Evolutionary conservation across 2,113 vertebrate genomes (phyloP).

Genomic region (Rhadina sibilatrix): DNA sequence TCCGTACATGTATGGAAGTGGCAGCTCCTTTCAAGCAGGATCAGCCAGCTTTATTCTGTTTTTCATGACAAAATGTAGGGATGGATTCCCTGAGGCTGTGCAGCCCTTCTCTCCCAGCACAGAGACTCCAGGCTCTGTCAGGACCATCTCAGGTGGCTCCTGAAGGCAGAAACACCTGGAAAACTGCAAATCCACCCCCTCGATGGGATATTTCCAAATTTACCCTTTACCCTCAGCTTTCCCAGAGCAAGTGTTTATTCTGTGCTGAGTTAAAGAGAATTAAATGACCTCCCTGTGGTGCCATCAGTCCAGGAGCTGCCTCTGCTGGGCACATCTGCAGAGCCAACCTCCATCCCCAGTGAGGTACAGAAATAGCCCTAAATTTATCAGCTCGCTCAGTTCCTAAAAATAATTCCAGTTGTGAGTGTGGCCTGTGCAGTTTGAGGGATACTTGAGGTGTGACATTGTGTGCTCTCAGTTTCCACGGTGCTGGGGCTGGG

Average conservation of each 20-base stretch:
- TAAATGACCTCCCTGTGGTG: neutral
- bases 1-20: constrained; percentile 22
- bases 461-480: accelerated
- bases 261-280: neutral
- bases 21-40: constrained; percentile 42
- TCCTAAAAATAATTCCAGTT: neutral
- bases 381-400: neutral
- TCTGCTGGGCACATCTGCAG: neutral
- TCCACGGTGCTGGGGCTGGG: accelerated
- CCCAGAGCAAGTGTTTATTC: neutral
- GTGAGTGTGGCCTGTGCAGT: accelerated
- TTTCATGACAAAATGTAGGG: constrained; percentile 1
- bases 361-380: neutral
- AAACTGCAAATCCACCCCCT: neutral
- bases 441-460: accelerated
- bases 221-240: neutral
- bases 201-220: accelerated
- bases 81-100: neutral
- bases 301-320: neutral
- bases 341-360: neutral
- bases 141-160: neutral
- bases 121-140: neutral
- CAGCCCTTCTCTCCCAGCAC: neutral
- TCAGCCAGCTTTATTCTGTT: constrained; percentile 67
- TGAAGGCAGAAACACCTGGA: neutral